Percentiles rank a stretch among this genome's conserved stretches.
Conservation (phyloP, 2,113 vertebrate genomes). For the Cavia porcellus region DNA sequence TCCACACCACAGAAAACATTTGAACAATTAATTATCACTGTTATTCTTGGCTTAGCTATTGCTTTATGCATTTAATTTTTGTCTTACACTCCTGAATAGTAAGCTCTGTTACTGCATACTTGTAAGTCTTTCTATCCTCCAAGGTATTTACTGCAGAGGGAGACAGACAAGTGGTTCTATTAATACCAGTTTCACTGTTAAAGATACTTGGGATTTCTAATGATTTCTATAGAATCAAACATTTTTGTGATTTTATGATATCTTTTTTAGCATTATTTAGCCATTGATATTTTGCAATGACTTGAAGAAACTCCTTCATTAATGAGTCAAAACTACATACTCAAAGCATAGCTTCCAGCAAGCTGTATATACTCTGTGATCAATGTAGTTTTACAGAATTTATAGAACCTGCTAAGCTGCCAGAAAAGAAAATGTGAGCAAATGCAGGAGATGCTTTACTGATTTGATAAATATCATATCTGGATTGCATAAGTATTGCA, state of each 20-base stretch:
- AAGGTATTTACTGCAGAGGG: background rate
- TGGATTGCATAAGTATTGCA: background rate
- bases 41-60: background rate
- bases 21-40: background rate
- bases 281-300: background rate
- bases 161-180: background rate
- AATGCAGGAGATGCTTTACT: background rate
- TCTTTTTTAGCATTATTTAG: background rate
- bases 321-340: background rate
- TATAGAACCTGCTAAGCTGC: background rate
- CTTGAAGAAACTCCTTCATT: background rate
- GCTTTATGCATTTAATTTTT: background rate
- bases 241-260: background rate
- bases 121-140: background rate
- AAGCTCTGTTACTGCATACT: background rate
- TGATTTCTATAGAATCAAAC: background rate
- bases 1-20: background rate
- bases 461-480: background rate
- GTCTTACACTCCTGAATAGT: background rate
- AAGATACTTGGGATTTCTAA: background rate
- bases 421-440: background rate
- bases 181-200: background rate
- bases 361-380: background rate
- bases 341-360: background rate
- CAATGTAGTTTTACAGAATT: background rate